Conservation (phyloP, 2,113 vertebrate genomes). For the Varanus salvator region DNA sequence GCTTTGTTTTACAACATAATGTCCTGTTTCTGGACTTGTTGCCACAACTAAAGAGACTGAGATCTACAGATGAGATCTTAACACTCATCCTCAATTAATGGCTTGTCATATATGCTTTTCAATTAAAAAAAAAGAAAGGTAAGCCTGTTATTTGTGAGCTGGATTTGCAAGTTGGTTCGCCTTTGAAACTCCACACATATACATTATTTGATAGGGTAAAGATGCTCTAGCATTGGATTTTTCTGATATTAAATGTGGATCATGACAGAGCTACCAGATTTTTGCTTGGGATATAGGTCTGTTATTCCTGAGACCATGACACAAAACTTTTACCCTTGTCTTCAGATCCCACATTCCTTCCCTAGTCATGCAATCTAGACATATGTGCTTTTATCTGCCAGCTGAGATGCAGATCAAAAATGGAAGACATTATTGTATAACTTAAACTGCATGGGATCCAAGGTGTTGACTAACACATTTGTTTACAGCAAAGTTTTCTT, state of each 20-base stretch:
- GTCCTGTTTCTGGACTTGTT: conserved; percentile 66
- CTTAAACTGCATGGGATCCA: background rate
- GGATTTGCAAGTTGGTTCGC: conserved; percentile 48
- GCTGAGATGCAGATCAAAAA: background rate
- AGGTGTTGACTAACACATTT: background rate
- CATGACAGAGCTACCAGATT: background rate
- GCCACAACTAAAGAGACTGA: conserved; percentile 82
- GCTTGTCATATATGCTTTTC: conserved; percentile 69
- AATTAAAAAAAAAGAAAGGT: conserved; percentile 65
- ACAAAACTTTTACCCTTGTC: background rate
- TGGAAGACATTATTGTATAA: background rate
- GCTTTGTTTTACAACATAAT: conserved; percentile 70
- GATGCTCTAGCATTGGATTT: conserved; percentile 25
- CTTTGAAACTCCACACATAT: conserved; percentile 68
- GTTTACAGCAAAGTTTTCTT: background rate
- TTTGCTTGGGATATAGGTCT: too few relatives aligned
- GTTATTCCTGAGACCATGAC: background rate
- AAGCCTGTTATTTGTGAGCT: conserved; percentile 34
- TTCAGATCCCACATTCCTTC: background rate
- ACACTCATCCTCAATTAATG: conserved; percentile 60
- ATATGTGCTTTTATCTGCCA: background rate
- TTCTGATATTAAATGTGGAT: conserved; percentile 30
- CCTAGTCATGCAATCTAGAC: background rate
- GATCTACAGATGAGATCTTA: conserved; percentile 71
- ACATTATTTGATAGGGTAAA: conserved; percentile 44